Percentiles rank a stretch among this genome's conserved stretches.
Conservation (phyloP, 1,140 invertebrate genomes). For the Zelostemma sp. region DNA sequence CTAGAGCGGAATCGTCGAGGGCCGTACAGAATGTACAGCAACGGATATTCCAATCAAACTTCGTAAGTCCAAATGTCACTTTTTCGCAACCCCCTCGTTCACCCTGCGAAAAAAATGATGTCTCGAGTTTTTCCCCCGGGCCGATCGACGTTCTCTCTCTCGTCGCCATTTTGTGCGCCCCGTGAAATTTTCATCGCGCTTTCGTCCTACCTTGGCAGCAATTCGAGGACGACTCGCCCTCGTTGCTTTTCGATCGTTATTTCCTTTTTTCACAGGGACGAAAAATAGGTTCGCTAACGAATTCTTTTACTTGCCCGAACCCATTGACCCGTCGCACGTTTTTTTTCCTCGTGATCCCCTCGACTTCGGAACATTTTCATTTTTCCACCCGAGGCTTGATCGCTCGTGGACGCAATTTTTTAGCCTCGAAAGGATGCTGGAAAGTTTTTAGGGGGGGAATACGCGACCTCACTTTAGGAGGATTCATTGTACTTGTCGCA, state of each 20-base stretch:
- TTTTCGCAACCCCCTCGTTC: too few relatives aligned
- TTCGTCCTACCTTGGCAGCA: not conserved
- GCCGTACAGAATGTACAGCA: constrained; percentile 59
- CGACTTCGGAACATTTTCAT: not conserved
- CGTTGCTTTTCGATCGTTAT: not conserved
- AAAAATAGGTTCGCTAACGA: not conserved
- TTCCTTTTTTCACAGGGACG: not conserved
- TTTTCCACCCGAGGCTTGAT: not conserved
- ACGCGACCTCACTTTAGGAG: constrained; percentile 8
- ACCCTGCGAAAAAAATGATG: too few relatives aligned
- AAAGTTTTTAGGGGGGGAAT: not conserved
- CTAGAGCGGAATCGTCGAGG: constrained; percentile 38
- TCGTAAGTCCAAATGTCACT: constrained; percentile 52
- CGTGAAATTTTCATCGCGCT: constrained; percentile 15
- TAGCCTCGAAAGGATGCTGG: not conserved
- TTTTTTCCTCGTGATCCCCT: not conserved
- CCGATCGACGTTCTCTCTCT: constrained; percentile 27
- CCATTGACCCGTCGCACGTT: too few relatives aligned
- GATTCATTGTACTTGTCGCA: constrained; percentile 29
- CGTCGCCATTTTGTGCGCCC: constrained; percentile 47
- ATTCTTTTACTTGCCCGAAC: not conserved
- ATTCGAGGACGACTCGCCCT: too few relatives aligned
- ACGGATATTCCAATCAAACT: constrained; percentile 63
- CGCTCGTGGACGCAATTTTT: not conserved
- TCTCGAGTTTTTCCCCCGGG: constrained; percentile 10